Evolutionary conservation across 1,140 invertebrate species (phyloP).

Genomic region (Liolophura sinensis): DNA sequence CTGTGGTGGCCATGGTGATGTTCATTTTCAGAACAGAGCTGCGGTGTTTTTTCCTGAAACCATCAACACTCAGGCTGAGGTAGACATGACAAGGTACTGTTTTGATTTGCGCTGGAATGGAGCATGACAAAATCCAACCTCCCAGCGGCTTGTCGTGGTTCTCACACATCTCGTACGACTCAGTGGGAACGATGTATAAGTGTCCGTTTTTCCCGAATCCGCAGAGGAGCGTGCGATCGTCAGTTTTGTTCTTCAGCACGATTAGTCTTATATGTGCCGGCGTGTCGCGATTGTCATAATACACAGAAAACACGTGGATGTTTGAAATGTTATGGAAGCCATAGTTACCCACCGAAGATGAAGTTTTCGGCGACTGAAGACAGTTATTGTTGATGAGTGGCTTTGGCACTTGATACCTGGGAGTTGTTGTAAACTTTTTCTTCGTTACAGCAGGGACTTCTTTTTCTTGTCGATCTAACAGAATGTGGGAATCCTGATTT

Average conservation of each 20-base stretch:
- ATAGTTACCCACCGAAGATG: neutral
- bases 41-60: too few relatives aligned
- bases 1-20: neutral
- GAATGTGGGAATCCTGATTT: too few relatives aligned
- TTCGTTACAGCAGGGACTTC: too few relatives aligned
- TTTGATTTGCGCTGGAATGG: constrained; percentile 24
- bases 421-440: too few relatives aligned
- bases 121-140: constrained; percentile 48
- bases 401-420: too few relatives aligned
- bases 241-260: constrained; percentile 19
- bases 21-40: too few relatives aligned
- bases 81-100: too few relatives aligned
- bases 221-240: constrained; percentile 24
- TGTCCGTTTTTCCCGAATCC: constrained; percentile 13
- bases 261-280: constrained; percentile 22
- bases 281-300: constrained; percentile 28
- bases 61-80: too few relatives aligned
- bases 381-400: too few relatives aligned
- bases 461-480: too few relatives aligned
- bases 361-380: too few relatives aligned
- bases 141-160: constrained; percentile 49
- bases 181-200: constrained; percentile 15
- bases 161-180: constrained; percentile 50
- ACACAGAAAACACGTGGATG: constrained; percentile 33
- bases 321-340: constrained; percentile 19